Evolutionary conservation across 2,113 vertebrate genomes (phyloP), one percentile per base, ranked within the genome.

Genomic region (Piprites chloris): DNA sequence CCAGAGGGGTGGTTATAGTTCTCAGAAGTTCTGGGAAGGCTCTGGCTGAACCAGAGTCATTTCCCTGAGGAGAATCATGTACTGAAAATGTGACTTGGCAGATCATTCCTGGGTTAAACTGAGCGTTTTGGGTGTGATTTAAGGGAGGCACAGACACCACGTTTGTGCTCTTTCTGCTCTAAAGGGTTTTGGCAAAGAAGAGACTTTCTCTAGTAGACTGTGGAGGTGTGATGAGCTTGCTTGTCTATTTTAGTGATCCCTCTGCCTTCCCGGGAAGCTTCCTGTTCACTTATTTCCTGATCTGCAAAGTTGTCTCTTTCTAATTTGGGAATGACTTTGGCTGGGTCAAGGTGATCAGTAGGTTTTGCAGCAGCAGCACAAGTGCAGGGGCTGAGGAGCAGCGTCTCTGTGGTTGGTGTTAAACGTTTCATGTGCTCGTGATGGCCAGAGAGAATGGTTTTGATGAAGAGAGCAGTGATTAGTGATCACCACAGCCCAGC

Each of bases 151-250:
- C 65, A 82, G 77, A 21, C 71, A 35, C 42, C 42, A 23, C 37
- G 24, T 3, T 68, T 53, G 44, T 79, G 92, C 17, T 63, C 12
- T 8, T n/a, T 26, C 32, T 24, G 77, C 72, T 91, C 68, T 58
- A 52, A 8, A 55, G 62, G 62, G 2, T n/a, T 63, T 84, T 96
- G 89, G 89, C 90, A 75, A 27, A 30, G 72, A 42, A 55, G 55
- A 19, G 32, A 1, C 58, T 69, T 39, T 62, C 61, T 78, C 26
- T 56, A 37, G 53, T 7, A 59, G 66, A 33, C 69, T 92, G 67
- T 88, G 96, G 90, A 95, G 88, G 88, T 92, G 90, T 84, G 85
- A 94, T 91, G 92, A 92, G 85, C 88, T 81, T 78, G 83, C 86
- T 61, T 20, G 39, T 78, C 85, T 93, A 67, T 91, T 95, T 95